Percentiles rank a stretch among this genome's conserved stretches.
These are phyloP conservation scores for Athene noctua DNA, from an alignment of 2,113 vertebrate species.

Conservation along the genomic window DNA sequence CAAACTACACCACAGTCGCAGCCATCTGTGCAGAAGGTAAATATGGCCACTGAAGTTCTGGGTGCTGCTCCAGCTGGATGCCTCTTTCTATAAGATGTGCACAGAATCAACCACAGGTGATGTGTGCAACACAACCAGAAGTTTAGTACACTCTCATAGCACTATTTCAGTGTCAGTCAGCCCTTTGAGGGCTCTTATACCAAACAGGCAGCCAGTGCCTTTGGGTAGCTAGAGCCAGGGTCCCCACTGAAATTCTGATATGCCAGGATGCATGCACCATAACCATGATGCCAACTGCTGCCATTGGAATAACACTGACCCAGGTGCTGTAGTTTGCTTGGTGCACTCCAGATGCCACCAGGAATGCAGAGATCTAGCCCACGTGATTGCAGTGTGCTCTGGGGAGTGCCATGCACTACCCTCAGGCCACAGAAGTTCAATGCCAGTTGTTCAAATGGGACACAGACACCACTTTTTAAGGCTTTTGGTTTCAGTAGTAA, in stretches of 20 bases:
- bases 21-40: background rate
- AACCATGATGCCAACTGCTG: background rate
- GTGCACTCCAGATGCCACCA: background rate
- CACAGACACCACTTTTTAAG: background rate
- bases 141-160: background rate
- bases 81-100: background rate
- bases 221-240: background rate
- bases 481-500: background rate
- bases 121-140: background rate
- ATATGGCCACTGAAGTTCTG: background rate
- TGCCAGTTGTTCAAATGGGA: background rate
- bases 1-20: background rate
- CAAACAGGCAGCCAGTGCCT: background rate
- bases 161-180: background rate
- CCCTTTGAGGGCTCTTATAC: background rate
- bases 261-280: accelerated
- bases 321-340: background rate
- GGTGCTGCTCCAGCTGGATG: background rate
- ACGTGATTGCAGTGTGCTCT: background rate
- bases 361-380: background rate
- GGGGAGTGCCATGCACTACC: background rate
- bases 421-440: background rate
- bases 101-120: background rate
- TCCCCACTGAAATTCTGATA: background rate
- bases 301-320: background rate